Conservation (phyloP, 2,888 invertebrate species). For the Scaeva pyrastri region DNA sequence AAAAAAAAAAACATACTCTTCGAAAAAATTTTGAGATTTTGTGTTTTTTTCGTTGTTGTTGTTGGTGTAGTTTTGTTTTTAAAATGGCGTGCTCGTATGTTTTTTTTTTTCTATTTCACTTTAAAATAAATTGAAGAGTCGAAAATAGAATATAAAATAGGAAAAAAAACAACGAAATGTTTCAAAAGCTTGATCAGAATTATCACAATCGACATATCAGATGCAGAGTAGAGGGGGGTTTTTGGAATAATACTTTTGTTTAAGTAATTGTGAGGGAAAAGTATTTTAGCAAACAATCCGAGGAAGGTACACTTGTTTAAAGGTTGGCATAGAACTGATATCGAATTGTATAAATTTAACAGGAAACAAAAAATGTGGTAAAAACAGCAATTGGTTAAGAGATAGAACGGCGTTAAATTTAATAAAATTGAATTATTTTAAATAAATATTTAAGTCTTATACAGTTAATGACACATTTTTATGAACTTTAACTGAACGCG, state of each 20-base stretch:
- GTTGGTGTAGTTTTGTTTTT: not conserved
- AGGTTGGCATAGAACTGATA: too few species aligned
- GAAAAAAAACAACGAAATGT: slow-evolving; percentile 1
- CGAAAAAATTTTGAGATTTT: slow-evolving; percentile 27
- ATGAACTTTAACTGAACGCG: too few species aligned
- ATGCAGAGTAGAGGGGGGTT: not conserved
- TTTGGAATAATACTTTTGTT: not conserved
- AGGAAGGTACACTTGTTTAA: too few species aligned
- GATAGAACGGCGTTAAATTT: too few species aligned
- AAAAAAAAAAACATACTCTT: slow-evolving; percentile 51
- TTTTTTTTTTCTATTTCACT: slow-evolving; percentile 12
- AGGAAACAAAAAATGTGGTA: not conserved
- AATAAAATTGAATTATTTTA: too few species aligned
- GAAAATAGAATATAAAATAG: slow-evolving; percentile 53
- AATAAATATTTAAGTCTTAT: too few species aligned
- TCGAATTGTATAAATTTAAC: too few species aligned
- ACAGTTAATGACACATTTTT: too few species aligned
- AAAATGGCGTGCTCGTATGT: slow-evolving; percentile 21
- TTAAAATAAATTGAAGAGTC: not conserved
- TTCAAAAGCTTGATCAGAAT: slow-evolving; percentile 13
- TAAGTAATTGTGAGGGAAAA: too few species aligned
- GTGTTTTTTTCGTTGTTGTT: too few species aligned
- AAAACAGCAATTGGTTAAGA: not conserved
- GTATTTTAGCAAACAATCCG: too few species aligned
- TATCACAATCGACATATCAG: not conserved